phyloP scores from a whole-genome alignment of 2,888 invertebrate species.

The Caenorhabditis macrosperma region DNA sequence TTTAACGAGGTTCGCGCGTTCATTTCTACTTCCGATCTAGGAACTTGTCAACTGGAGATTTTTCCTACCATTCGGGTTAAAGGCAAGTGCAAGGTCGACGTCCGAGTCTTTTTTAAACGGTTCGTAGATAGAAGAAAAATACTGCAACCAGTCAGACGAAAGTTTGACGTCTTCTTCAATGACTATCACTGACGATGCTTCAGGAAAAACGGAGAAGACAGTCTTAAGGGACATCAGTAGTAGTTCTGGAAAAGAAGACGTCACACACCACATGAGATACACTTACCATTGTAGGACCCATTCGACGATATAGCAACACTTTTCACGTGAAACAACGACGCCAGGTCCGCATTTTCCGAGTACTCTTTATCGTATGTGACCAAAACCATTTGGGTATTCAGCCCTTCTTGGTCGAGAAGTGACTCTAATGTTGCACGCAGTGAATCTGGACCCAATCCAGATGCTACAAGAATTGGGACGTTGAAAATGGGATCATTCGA shows the following conservation, averaged over 20 bases:
- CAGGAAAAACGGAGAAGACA: constrained; percentile 66
- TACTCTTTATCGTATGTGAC: constrained; percentile 80
- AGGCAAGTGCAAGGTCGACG: constrained; percentile 61
- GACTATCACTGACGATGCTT: constrained; percentile 63
- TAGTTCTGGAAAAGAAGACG: constrained; percentile 55
- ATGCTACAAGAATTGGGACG: constrained; percentile 82
- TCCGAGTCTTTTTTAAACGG: constrained; percentile 44
- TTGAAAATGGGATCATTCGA: constrained; percentile 80
- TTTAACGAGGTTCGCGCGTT: no score
- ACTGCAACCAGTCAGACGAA: constrained; percentile 64
- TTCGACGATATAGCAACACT: constrained; percentile 79
- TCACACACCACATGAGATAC: neutral
- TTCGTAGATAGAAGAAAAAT: constrained; percentile 58
- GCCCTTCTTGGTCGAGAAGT: constrained; percentile 83
- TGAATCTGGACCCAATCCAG: constrained; percentile 81
- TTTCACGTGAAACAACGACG: constrained; percentile 81
- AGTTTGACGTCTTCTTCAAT: constrained; percentile 67
- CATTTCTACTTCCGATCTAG: no score
- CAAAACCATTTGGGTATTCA: constrained; percentile 81
- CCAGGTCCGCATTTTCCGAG: constrained; percentile 80
- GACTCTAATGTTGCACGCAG: constrained; percentile 82
- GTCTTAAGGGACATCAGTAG: constrained; percentile 53
- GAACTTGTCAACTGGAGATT: neutral
- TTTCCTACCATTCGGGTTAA: constrained; percentile 67
- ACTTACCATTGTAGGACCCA: constrained; percentile 76